These are phyloP conservation scores for Hafferia zeledoni DNA, from an alignment of 2,797 vertebrate genomes.

Conservation along the genomic window DNA sequence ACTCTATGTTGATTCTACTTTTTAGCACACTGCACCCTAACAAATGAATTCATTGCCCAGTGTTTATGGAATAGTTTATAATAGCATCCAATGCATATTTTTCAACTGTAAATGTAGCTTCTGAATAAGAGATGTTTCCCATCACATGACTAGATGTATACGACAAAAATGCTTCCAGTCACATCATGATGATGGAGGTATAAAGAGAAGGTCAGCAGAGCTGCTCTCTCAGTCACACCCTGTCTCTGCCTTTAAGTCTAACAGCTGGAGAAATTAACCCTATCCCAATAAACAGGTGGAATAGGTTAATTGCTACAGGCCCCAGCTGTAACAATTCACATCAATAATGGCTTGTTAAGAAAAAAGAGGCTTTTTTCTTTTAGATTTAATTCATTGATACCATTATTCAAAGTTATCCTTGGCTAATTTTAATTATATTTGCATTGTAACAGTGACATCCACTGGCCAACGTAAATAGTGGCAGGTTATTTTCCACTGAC, in stretches of 20 bases:
- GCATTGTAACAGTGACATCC: conserved; percentile 46
- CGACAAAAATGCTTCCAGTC: not conserved
- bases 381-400: not conserved
- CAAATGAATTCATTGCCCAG: not conserved
- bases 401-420: not conserved
- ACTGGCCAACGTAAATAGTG: not conserved
- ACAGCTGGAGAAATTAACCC: not conserved
- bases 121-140: not conserved
- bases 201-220: not conserved
- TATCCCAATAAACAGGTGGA: rapidly evolving
- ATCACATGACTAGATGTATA: not conserved
- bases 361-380: not conserved
- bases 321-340: not conserved
- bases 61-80: not conserved
- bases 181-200: rapidly evolving
- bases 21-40: not conserved
- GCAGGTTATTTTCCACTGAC: not conserved
- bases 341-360: not conserved
- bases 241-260: no score
- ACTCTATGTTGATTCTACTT: not conserved
- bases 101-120: not conserved
- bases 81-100: not conserved
- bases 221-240: not conserved
- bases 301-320: not conserved
- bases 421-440: not conserved